These are phyloP conservation scores for Chironomus striatipennis DNA, from an alignment of 1,140 invertebrate species.

Conservation along the genomic window DNA sequence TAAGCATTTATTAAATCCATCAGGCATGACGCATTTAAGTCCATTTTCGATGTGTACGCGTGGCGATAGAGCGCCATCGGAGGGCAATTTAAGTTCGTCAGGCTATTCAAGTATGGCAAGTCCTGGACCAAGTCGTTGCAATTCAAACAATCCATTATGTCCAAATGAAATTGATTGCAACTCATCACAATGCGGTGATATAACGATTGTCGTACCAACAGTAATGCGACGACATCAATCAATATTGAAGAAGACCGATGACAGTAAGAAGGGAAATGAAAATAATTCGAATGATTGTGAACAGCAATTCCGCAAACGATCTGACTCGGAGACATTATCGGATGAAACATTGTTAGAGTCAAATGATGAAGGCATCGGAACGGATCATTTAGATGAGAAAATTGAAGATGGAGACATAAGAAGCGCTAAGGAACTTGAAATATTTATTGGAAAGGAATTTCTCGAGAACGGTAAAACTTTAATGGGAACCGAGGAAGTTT, in stretches of 20 bases:
- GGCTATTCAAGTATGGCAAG: slow-evolving; percentile 76
- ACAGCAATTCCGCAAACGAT: slow-evolving; percentile 42
- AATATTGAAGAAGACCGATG: not conserved
- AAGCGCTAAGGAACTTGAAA: slow-evolving; percentile 56
- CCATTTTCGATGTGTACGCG: slow-evolving; percentile 61
- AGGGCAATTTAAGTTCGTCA: slow-evolving; percentile 70
- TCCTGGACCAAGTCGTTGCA: slow-evolving; percentile 64
- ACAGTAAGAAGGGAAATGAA: not conserved
- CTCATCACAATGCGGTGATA: slow-evolving; percentile 43
- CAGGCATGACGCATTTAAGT: slow-evolving; percentile 61
- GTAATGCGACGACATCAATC: not conserved
- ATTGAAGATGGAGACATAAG: slow-evolving; percentile 52
- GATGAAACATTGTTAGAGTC: slow-evolving; percentile 58
- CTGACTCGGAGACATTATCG: slow-evolving; percentile 58
- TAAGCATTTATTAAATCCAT: slow-evolving; percentile 26
- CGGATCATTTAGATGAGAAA: slow-evolving; percentile 54
- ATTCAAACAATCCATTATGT: slow-evolving; percentile 65
- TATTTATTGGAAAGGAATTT: slow-evolving; percentile 45
- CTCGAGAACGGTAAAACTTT: slow-evolving; percentile 35
- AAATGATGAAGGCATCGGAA: slow-evolving; percentile 61
- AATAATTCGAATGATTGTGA: not conserved
- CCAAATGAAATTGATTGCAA: slow-evolving; percentile 55
- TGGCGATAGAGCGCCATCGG: slow-evolving; percentile 61
- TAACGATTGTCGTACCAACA: slow-evolving; percentile 17
- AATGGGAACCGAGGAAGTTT: slow-evolving; percentile 29